Conservation (phyloP, 2,113 vertebrate species). For the Coptodon bakossiorum region DNA sequence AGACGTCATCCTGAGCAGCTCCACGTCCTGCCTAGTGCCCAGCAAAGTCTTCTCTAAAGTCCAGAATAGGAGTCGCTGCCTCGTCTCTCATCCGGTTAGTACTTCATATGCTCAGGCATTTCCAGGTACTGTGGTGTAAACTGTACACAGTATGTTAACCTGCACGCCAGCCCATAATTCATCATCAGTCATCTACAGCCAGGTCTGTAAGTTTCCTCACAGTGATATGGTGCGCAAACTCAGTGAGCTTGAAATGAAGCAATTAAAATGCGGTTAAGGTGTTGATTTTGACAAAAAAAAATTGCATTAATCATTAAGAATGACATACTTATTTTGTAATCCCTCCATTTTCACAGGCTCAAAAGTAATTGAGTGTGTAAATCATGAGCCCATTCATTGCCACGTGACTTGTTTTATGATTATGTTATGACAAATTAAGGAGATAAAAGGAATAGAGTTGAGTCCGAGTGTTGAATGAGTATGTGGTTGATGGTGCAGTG, state of each 20-base stretch:
- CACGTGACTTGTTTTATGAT: neutral
- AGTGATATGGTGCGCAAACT: neutral
- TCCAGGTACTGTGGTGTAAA: neutral
- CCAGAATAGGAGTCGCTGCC: slow-evolving; percentile 79
- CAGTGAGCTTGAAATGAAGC: neutral
- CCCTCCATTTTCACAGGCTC: neutral
- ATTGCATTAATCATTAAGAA: neutral
- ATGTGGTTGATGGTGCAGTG: neutral
- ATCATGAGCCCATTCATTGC: neutral
- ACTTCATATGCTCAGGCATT: neutral
- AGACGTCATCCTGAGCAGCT: slow-evolving; percentile 85
- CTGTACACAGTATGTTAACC: neutral
- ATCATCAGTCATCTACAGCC: neutral
- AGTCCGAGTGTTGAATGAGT: neutral
- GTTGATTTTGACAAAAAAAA: neutral
- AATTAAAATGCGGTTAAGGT: neutral
- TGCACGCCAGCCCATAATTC: neutral
- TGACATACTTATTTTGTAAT: neutral
- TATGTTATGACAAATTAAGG: neutral
- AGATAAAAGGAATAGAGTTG: neutral
- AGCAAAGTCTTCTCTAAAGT: slow-evolving; percentile 83
- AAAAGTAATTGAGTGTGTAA: neutral
- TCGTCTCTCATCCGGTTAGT: slow-evolving; percentile 95
- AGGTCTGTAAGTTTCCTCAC: neutral
- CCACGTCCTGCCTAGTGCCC: slow-evolving; percentile 89